Conservation (phyloP, 2,888 invertebrate genomes). For the Ceratothoa steindachneri region DNA sequence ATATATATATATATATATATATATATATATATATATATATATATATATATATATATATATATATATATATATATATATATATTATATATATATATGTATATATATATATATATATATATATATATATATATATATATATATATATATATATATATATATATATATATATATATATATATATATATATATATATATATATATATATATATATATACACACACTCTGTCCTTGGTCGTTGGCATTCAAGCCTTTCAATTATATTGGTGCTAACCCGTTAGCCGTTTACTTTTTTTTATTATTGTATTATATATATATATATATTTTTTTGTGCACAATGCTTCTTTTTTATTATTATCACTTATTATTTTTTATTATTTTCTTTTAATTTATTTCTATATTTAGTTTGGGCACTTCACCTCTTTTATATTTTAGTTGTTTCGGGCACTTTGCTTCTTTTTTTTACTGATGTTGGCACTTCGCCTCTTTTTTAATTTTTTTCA, state of each 20-base stretch:
- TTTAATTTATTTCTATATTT: too few relatives aligned
- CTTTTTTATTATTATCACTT: too few relatives aligned
- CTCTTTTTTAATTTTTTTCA: too few relatives aligned
- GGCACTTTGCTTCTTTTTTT: too few relatives aligned
- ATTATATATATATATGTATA: conserved; percentile 11
- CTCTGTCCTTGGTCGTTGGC: too few relatives aligned
- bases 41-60: background rate
- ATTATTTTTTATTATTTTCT: too few relatives aligned
- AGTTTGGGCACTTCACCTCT: too few relatives aligned
- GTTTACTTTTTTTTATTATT: background rate
- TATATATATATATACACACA: background rate
- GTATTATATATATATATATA: background rate
- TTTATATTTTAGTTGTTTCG: too few relatives aligned
- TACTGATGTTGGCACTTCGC: too few relatives aligned
- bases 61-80: background rate
- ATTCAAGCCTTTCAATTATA: too few relatives aligned
- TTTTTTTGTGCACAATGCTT: too few relatives aligned
- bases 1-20: background rate
- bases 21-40: background rate
- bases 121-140: conserved; percentile 8
- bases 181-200: background rate
- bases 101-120: conserved; percentile 15
- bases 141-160: background rate
- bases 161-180: background rate
- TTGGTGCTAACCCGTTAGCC: too few relatives aligned